These are phyloP conservation scores for Agrilus planipennis DNA, from an alignment of 1,140 invertebrate genomes.

Conservation along the genomic window DNA sequence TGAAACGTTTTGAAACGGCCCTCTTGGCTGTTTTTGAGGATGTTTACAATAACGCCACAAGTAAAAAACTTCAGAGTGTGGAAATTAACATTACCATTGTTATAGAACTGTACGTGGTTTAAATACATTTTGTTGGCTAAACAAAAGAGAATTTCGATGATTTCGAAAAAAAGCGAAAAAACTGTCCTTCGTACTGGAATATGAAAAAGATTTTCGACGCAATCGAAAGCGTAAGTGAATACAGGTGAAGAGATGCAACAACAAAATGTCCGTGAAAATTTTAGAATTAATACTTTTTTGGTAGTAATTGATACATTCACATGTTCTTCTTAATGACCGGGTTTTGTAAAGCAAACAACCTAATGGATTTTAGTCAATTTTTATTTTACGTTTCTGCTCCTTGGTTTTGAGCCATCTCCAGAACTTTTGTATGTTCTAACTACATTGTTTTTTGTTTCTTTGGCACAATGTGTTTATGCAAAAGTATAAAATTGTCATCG, in stretches of 20 bases:
- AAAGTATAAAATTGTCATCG: too few species aligned
- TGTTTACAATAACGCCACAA: not conserved
- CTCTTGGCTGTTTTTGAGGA: not conserved
- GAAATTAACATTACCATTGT: conserved; percentile 1
- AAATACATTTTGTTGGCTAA: not conserved
- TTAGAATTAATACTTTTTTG: not conserved
- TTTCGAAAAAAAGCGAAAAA: not conserved
- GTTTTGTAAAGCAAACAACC: too few species aligned
- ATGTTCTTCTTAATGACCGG: too few species aligned
- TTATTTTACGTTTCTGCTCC: too few species aligned
- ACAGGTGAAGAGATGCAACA: not conserved
- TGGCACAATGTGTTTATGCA: too few species aligned
- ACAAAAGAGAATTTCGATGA: not conserved
- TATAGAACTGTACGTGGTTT: not conserved
- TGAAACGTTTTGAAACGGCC: not conserved
- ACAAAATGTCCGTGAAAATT: not conserved
- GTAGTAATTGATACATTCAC: conserved; percentile 1
- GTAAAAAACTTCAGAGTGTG: conserved; percentile 1
- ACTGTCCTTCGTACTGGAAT: not conserved
- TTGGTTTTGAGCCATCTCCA: too few species aligned
- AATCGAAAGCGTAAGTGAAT: not conserved
- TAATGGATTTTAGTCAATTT: too few species aligned
- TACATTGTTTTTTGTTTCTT: too few species aligned
- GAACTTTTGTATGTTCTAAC: too few species aligned
- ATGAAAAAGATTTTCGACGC: not conserved